Conservation (phyloP, 37 sponge, comb jelly and placozoan genomes). For the Agelas oroides region DNA sequence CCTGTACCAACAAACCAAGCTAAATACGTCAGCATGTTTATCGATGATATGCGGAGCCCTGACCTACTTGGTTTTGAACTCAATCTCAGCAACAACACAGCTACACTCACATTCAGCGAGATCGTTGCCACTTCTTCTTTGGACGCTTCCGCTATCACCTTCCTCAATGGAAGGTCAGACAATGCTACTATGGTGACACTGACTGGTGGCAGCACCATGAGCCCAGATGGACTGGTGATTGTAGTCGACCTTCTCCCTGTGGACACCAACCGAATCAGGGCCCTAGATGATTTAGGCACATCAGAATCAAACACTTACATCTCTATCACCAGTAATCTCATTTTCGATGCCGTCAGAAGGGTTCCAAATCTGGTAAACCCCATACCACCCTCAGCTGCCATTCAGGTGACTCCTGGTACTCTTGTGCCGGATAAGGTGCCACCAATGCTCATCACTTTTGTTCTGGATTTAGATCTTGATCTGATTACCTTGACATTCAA, state of each 20-base stretch:
- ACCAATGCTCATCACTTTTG: conserved; percentile 67
- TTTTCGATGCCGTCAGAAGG: conserved; percentile 70
- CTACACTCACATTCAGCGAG: conserved; percentile 83
- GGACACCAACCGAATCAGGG: conserved; percentile 78
- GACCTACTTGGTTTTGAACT: conserved; percentile 66
- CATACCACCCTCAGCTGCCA: conserved; percentile 34
- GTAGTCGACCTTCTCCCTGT: conserved; percentile 48
- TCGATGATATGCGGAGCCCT: conserved; percentile 73
- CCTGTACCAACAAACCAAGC: conserved; percentile 67
- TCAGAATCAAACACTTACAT: conserved; percentile 73
- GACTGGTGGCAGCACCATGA: conserved; percentile 67
- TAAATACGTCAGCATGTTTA: conserved; percentile 38
- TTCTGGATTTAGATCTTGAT: conserved; percentile 71
- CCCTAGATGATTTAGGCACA: conserved; percentile 64
- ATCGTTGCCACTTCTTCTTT: conserved; percentile 75
- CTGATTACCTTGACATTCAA: conserved; percentile 68
- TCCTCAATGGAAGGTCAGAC: conserved; percentile 40
- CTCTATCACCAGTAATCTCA: conserved; percentile 54
- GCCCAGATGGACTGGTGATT: conserved; percentile 62
- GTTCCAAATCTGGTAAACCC: conserved; percentile 59
- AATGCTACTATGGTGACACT: conserved; percentile 50
- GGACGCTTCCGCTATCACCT: conserved; percentile 61
- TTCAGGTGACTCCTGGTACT: conserved; percentile 40
- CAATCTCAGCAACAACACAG: conserved; percentile 65
- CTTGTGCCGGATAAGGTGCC: conserved; percentile 52